Base-by-base conservation (phyloP, 2,888 invertebrate genomes). In the Selenia dentaria region DNA sequence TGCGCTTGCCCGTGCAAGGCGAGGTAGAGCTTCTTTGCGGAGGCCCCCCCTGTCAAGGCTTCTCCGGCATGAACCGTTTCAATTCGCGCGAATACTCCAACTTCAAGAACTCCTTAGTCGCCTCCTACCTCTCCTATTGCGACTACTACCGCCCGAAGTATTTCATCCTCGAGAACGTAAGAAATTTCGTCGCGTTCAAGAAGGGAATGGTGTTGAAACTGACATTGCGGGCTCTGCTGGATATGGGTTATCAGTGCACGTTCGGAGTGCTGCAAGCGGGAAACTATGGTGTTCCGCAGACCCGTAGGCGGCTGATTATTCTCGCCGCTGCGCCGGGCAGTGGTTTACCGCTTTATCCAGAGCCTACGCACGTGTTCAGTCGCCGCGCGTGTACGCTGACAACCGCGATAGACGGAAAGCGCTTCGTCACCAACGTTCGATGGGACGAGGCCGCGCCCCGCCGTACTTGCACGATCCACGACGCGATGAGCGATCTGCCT, bases 31-130 rank as follows among this genome's bases (percentile, higher is more conserved):
- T 97, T 46, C 79, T 97, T 18, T 95, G 96, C 67, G 97, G 97
- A 6, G 97, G 97, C 0, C 97, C 97, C 0, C 97, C 97, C 0
- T 97, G 97, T 71, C 97, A 97, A 79, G 97, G 97, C 2, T 97
- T 97, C 83, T 96, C 96, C 31, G 96, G 96, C 24, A 96, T 97
- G 96, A 97, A 97, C 79, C 88, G 96, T 37, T 97, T 97, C 78
- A 96, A 96, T 79, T 94, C 94, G 0, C 89, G 96, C 20, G 95
- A 96, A 59, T 96, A 96, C 77, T 96, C 96, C 1, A 91, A 94
- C 56, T 96, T 97, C 70, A 97, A 96, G 87, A 97, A 96, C 75
- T 97, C 97, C 0, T 84, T 97, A 8, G 94, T 97, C 11, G 95
- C 95, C 0, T 94, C 96, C 0, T 96, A 94, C 73, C 89, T 97